Evolutionary conservation across 2,888 invertebrate genomes (phyloP).

Genomic region (Catocala nupta): DNA sequence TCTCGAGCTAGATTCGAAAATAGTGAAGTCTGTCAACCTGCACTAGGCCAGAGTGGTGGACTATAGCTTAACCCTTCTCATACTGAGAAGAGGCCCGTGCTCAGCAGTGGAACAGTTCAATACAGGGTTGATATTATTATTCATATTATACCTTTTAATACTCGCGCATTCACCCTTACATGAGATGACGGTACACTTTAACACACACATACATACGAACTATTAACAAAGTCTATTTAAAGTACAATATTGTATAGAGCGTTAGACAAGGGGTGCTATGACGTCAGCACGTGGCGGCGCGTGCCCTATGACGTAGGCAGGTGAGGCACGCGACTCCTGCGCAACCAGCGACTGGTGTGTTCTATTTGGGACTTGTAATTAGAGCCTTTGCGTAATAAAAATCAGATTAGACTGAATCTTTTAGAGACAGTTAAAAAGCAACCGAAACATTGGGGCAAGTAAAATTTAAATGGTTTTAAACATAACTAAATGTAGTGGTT

Average conservation of each 20-base stretch:
- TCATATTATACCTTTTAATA: too few relatives aligned
- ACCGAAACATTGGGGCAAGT: too few relatives aligned
- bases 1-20: too few relatives aligned
- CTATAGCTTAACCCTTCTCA: too few relatives aligned
- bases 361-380: constrained; percentile 30
- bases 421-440: too few relatives aligned
- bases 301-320: constrained; percentile 51
- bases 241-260: background rate
- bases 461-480: too few relatives aligned
- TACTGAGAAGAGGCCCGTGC: too few relatives aligned
- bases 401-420: background rate
- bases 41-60: too few relatives aligned
- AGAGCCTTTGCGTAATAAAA: constrained; percentile 2
- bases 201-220: constrained; percentile 26
- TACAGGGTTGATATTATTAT: too few relatives aligned
- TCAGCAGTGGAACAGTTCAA: too few relatives aligned
- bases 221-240: constrained; percentile 16
- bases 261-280: constrained; percentile 40
- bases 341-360: constrained; percentile 25
- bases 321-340: constrained; percentile 52
- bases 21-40: too few relatives aligned
- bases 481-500: too few relatives aligned
- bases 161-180: background rate
- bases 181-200: constrained; percentile 25
- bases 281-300: constrained; percentile 46